phyloP scores from a whole-genome alignment of 2,888 invertebrate species.

The Metellina segmentata region DNA sequence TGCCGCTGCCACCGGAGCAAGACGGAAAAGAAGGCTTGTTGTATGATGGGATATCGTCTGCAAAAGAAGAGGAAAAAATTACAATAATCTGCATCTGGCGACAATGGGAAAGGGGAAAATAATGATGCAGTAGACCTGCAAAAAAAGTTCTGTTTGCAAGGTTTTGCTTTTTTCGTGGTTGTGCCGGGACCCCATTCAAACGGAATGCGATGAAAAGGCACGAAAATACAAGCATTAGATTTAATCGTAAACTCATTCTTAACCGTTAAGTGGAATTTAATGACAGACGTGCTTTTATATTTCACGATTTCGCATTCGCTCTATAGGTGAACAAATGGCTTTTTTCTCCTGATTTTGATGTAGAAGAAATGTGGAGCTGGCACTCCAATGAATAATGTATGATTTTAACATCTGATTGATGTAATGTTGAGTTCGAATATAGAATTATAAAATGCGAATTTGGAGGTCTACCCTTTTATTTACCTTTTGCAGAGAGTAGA shows the following conservation, averaged over 20 bases:
- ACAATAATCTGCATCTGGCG: not conserved
- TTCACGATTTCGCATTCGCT: not conserved
- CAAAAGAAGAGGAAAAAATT: not conserved
- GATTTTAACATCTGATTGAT: no score
- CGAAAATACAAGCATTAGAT: not conserved
- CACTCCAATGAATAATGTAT: no score
- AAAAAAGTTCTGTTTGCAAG: not conserved
- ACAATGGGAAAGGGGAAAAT: not conserved
- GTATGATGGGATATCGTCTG: conserved; percentile 75
- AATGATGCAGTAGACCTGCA: not conserved
- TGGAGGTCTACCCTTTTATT: no score
- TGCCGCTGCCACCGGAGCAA: conserved; percentile 28
- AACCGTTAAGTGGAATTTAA: not conserved
- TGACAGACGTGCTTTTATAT: not conserved
- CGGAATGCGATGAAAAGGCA: not conserved
- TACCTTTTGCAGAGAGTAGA: no score
- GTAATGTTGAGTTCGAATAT: no score
- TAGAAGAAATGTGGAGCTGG: no score
- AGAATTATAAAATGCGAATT: no score
- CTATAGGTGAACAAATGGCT: not conserved
- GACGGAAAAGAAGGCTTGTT: conserved; percentile 75
- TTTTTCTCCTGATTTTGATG: no score
- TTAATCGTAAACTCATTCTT: not conserved
- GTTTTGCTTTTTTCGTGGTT: not conserved
- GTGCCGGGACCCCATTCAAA: not conserved